phyloP scores from a whole-genome alignment of 2,888 invertebrate genomes.

The Aporophyla lueneburgensis region DNA sequence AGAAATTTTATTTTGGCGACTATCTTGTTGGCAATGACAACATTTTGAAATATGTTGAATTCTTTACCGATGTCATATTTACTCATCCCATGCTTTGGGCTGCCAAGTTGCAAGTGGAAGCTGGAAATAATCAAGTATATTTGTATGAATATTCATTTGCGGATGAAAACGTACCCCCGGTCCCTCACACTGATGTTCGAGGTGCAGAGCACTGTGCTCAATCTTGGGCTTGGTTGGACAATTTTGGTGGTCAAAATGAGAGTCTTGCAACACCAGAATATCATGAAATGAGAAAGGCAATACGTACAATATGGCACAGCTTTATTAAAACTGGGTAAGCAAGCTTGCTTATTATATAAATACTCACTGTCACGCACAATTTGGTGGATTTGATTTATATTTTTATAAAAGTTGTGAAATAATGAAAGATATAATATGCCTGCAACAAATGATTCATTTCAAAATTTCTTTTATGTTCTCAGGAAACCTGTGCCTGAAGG shows the following conservation, averaged over 20 bases:
- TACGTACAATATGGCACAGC: constrained; percentile 51
- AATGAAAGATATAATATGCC: not conserved
- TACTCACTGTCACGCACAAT: not conserved
- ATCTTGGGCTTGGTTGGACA: constrained; percentile 55
- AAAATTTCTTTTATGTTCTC: not conserved
- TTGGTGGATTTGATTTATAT: not conserved
- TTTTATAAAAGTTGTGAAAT: not conserved
- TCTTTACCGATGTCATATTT: constrained; percentile 71
- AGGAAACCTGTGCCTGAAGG: not conserved
- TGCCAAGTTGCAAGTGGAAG: constrained; percentile 68
- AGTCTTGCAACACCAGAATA: constrained; percentile 13
- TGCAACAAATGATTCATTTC: not conserved
- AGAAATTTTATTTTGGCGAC: constrained; percentile 73
- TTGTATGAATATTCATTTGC: constrained; percentile 75
- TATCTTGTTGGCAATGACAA: constrained; percentile 63
- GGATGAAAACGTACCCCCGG: constrained; percentile 62
- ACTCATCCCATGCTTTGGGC: constrained; percentile 68
- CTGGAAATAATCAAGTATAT: constrained; percentile 72
- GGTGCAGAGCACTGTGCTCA: constrained; percentile 73
- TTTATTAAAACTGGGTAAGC: constrained; percentile 34
- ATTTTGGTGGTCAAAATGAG: constrained; percentile 48
- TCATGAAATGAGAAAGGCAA: constrained; percentile 39
- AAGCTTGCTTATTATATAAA: not conserved
- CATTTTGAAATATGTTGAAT: constrained; percentile 70
- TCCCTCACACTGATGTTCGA: constrained; percentile 59